Percentiles rank a stretch among this genome's conserved stretches.
Conservation (phyloP, 2,888 invertebrate species). For the Campoplex nolae region DNA sequence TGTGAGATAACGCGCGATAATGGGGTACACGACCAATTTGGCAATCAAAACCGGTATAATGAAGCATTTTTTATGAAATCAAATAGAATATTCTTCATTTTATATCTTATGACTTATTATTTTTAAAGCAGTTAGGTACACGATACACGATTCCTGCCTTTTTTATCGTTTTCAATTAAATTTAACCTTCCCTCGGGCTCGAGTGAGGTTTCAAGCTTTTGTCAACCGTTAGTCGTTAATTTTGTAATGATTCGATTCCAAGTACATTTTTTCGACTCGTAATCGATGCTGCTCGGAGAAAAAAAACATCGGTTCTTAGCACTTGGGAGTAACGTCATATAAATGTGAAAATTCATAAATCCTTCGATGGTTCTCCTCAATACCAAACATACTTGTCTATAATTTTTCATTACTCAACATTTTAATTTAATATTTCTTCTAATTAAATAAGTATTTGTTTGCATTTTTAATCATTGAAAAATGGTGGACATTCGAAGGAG, state of each 20-base stretch:
- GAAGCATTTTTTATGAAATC: neutral
- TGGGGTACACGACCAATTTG: neutral
- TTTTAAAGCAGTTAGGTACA: neutral
- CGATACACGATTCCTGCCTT: neutral
- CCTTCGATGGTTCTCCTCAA: neutral
- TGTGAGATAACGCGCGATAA: conserved; percentile 8
- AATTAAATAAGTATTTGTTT: neutral
- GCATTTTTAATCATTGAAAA: too few relatives aligned
- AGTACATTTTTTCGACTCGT: neutral
- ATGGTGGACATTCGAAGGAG: too few relatives aligned
- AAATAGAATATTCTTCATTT: neutral
- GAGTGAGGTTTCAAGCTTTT: neutral
- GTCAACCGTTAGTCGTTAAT: neutral
- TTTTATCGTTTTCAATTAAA: neutral
- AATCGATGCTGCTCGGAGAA: neutral
- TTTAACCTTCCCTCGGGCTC: neutral
- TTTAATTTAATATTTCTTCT: neutral
- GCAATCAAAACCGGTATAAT: neutral
- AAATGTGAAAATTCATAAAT: neutral
- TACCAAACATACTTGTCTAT: too few relatives aligned
- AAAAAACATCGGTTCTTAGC: neutral
- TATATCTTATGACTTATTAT: neutral
- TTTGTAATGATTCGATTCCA: neutral
- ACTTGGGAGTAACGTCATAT: neutral
- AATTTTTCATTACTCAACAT: neutral